Percentiles rank a stretch among this genome's conserved stretches.
phyloP scores from a whole-genome alignment of 2,113 vertebrate genomes.

The Epinephelus lanceolatus region DNA sequence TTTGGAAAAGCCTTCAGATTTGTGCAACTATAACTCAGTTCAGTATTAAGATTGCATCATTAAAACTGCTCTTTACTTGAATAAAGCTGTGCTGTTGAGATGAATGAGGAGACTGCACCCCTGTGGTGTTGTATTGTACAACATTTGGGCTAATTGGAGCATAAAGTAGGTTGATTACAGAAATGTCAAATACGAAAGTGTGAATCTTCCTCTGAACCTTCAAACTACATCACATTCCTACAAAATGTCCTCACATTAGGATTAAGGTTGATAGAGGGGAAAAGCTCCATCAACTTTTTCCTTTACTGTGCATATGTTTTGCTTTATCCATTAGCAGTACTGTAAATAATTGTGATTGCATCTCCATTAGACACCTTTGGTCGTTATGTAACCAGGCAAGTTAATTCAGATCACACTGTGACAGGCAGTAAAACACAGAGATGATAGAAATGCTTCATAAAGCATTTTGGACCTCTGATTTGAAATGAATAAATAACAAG shows the following conservation, averaged over 20 bases:
- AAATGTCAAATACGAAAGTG: conserved; percentile 18
- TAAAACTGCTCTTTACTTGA: conserved; percentile 27
- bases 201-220: background rate
- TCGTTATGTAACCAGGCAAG: too few species aligned
- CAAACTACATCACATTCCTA: background rate
- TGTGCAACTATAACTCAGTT: background rate
- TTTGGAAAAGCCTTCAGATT: background rate
- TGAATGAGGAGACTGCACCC: conserved; percentile 55
- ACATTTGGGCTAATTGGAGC: conserved; percentile 65
- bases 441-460: too few species aligned
- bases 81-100: conserved; percentile 29
- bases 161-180: conserved; percentile 55
- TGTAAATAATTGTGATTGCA: background rate
- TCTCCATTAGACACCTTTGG: background rate
- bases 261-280: background rate
- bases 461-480: too few species aligned
- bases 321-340: background rate
- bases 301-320: background rate
- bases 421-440: too few species aligned
- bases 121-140: conserved; percentile 46
- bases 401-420: too few species aligned
- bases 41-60: background rate
- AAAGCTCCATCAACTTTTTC: background rate
- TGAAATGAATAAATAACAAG: too few species aligned
- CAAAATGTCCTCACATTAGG: background rate